Percentiles rank a stretch among this genome's conserved stretches.
These are phyloP conservation scores for Hyles vespertilio DNA, from an alignment of 1,140 invertebrate species.

Conservation along the genomic window DNA sequence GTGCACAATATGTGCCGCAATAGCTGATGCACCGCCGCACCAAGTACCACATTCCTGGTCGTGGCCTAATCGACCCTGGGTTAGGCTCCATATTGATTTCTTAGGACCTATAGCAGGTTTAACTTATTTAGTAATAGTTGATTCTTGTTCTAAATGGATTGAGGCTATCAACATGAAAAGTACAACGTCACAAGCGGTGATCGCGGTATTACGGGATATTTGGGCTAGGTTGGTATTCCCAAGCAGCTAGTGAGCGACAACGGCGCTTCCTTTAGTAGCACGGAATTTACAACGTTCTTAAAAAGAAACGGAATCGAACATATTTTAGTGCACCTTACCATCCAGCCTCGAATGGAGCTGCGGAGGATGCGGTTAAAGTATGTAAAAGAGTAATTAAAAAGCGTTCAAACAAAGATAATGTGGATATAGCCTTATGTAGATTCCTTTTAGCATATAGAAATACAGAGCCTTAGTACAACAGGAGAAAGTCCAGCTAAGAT, in stretches of 20 bases:
- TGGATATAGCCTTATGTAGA: too few relatives aligned
- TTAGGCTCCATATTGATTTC: constrained; percentile 16
- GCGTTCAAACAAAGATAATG: too few relatives aligned
- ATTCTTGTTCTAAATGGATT: constrained; percentile 14
- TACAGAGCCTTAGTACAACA: too few relatives aligned
- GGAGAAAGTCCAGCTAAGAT: too few relatives aligned
- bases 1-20: constrained; percentile 11
- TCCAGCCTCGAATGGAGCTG: constrained; percentile 3
- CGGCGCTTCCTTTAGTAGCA: constrained; percentile 33
- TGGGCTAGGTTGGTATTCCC: constrained; percentile 39
- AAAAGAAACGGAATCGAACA: constrained; percentile 13
- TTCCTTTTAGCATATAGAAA: too few relatives aligned
- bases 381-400: not conserved
- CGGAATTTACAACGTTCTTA: constrained; percentile 37
- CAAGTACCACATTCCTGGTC: constrained; percentile 5
- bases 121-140: constrained; percentile 15
- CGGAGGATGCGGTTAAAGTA: constrained; percentile 4
- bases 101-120: constrained; percentile 11
- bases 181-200: not conserved
- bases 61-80: constrained; percentile 8
- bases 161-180: constrained; percentile 10
- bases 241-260: constrained; percentile 37
- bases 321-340: constrained; percentile 3
- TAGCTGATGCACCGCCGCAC: constrained; percentile 9
- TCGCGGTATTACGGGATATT: constrained; percentile 1